These are phyloP conservation scores for Melanophora roralis DNA, from an alignment of 2,888 invertebrate genomes.

Conservation along the genomic window DNA sequence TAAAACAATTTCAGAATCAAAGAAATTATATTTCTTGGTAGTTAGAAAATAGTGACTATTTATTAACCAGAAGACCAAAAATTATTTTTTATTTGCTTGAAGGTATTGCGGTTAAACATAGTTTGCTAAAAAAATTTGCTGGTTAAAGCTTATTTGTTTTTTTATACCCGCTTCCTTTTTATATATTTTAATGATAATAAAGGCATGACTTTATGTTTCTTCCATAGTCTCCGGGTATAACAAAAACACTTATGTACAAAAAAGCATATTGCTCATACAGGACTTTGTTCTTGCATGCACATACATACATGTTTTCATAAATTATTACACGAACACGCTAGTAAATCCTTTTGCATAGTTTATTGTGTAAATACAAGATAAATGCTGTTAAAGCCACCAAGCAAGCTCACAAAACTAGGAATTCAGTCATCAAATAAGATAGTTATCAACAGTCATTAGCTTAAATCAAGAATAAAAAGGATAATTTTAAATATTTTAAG, in stretches of 20 bases:
- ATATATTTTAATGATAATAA: slow-evolving; percentile 7
- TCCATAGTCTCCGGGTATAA: neutral
- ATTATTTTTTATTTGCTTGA: no score
- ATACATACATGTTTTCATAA: neutral
- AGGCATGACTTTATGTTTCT: slow-evolving; percentile 11
- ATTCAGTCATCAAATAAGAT: slow-evolving; percentile 13
- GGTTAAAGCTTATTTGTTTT: neutral
- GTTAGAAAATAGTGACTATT: no score
- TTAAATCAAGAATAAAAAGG: neutral
- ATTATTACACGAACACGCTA: slow-evolving; percentile 24
- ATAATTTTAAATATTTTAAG: no score
- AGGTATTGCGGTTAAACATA: slow-evolving; percentile 1
- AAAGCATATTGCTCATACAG: no score
- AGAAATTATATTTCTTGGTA: no score
- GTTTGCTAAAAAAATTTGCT: slow-evolving; percentile 6
- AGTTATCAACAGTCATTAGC: neutral
- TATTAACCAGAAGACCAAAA: no score
- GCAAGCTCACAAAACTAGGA: slow-evolving; percentile 27
- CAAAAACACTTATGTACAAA: neutral
- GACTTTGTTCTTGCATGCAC: neutral
- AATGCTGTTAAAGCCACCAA: slow-evolving; percentile 34
- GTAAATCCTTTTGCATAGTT: slow-evolving; percentile 35
- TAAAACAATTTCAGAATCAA: no score
- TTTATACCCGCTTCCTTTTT: neutral
- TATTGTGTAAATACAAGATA: slow-evolving; percentile 41